Evolutionary conservation across 1,140 invertebrate species (phyloP).

Genomic region (Pseudomyrmex cubaensis): DNA sequence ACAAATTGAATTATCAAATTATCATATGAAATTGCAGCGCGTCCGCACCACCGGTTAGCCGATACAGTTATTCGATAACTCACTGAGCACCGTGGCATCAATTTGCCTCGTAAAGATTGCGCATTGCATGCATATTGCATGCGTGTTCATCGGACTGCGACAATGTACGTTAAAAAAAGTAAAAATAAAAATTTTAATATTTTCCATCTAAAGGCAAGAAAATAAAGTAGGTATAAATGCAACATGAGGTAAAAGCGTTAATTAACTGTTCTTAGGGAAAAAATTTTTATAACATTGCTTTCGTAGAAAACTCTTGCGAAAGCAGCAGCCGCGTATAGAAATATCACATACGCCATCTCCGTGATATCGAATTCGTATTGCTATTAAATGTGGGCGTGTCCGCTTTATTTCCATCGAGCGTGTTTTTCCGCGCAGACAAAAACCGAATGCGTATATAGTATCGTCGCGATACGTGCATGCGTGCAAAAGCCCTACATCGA

Average conservation of each 20-base stretch:
- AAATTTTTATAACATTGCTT: neutral
- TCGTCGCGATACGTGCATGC: slow-evolving; percentile 24
- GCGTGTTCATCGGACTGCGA: slow-evolving; percentile 25
- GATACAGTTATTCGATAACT: slow-evolving; percentile 65
- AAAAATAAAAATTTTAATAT: slow-evolving; percentile 34
- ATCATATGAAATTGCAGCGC: slow-evolving; percentile 28
- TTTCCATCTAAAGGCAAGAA: neutral
- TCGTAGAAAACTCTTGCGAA: slow-evolving; percentile 9
- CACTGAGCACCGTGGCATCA: slow-evolving; percentile 51
- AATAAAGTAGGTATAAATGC: neutral
- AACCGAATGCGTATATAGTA: neutral
- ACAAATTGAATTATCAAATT: slow-evolving; percentile 48
- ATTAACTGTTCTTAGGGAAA: neutral
- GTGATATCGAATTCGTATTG: neutral
- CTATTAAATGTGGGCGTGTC: neutral
- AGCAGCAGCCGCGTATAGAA: neutral
- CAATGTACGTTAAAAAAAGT: neutral
- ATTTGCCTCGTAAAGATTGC: slow-evolving; percentile 60
- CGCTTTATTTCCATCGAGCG: slow-evolving; percentile 10
- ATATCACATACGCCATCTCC: neutral
- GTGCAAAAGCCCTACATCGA: slow-evolving; percentile 39
- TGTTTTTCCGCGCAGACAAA: slow-evolving; percentile 3
- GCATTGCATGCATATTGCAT: slow-evolving; percentile 20
- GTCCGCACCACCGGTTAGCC: slow-evolving; percentile 52
- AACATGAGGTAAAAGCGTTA: neutral